Conservation (phyloP, 2,113 vertebrate species). For the Grammomys surdaster region DNA sequence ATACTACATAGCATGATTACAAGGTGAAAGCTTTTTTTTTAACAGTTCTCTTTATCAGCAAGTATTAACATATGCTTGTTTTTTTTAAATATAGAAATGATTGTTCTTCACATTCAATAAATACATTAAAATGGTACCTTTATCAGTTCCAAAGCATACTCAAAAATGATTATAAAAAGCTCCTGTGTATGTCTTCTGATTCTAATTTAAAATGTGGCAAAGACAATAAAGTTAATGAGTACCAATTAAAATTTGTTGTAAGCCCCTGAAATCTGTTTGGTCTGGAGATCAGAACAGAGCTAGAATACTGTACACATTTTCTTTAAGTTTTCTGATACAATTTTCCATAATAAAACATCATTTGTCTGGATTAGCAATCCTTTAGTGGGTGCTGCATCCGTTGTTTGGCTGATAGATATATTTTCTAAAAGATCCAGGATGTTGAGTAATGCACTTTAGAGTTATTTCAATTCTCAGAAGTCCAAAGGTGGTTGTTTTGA, state of each 20-base stretch:
- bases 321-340: slow-evolving; percentile 63
- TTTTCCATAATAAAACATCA: slow-evolving; percentile 59
- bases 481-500: not conserved
- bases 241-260: slow-evolving; percentile 56
- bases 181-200: slow-evolving; percentile 77
- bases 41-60: slow-evolving; percentile 66
- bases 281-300: slow-evolving; percentile 70
- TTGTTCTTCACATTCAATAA: slow-evolving; percentile 83
- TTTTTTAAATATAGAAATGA: slow-evolving; percentile 68
- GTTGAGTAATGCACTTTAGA: slow-evolving; percentile 24
- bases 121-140: slow-evolving; percentile 79
- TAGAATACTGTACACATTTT: slow-evolving; percentile 56
- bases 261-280: slow-evolving; percentile 55
- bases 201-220: slow-evolving; percentile 77
- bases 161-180: slow-evolving; percentile 79
- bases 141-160: slow-evolving; percentile 79
- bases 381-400: not conserved
- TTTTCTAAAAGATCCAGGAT: slow-evolving; percentile 32
- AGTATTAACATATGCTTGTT: slow-evolving; percentile 85
- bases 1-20: not conserved
- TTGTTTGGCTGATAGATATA: slow-evolving; percentile 16
- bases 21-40: slow-evolving; percentile 19
- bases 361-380: slow-evolving; percentile 12
- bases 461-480: slow-evolving; percentile 32
- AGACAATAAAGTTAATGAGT: slow-evolving; percentile 80